Evolutionary conservation across 2,113 vertebrate species (phyloP).

Genomic region (Uropsilus gracilis): DNA sequence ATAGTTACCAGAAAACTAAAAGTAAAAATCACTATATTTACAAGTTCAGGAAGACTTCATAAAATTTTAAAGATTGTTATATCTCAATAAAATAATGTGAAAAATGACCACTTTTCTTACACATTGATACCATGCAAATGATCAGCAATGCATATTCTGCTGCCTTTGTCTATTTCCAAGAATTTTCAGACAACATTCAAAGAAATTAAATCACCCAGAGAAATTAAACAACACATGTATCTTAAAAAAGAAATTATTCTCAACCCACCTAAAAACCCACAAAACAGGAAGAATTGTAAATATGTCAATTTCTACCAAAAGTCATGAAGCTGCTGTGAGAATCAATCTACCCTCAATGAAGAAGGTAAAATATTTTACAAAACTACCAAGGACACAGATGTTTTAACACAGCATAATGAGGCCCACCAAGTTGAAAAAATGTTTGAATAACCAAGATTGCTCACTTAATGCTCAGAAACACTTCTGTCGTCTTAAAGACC

Average conservation of each 20-base stretch:
- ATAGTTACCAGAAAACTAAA: background rate
- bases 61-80: background rate
- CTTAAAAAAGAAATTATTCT: background rate
- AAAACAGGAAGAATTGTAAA: background rate
- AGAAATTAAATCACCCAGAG: constrained; percentile 27
- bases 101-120: background rate
- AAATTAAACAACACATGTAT: background rate
- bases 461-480: constrained; percentile 29
- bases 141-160: background rate
- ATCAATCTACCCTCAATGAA: background rate
- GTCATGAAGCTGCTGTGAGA: background rate
- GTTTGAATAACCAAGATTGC: constrained; percentile 37
- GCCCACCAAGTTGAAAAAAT: constrained; percentile 15
- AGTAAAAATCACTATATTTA: background rate
- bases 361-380: background rate
- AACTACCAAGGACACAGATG: background rate
- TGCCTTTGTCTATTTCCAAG: background rate
- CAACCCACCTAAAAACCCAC: background rate
- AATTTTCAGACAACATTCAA: background rate
- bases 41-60: background rate
- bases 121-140: background rate
- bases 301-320: background rate
- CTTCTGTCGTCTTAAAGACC: constrained; percentile 26
- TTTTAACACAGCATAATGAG: constrained; percentile 23
- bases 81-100: background rate